phyloP scores from a whole-genome alignment of 2,888 invertebrate genomes.

The Baccha elongata region DNA sequence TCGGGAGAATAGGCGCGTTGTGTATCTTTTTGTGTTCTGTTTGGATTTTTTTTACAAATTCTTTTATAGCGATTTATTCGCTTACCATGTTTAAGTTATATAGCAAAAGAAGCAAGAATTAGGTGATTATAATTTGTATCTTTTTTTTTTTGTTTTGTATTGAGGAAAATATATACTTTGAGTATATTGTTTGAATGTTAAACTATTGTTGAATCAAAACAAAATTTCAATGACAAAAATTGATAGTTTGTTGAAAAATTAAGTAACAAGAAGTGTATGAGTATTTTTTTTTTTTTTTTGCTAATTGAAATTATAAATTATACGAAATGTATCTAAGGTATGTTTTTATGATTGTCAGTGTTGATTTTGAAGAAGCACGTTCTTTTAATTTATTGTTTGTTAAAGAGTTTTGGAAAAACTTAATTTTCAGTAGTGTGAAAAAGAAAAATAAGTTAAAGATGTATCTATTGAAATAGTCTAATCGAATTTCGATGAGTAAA shows the following conservation, averaged over 20 bases:
- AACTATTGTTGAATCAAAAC: constrained; percentile 48
- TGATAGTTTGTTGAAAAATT: constrained; percentile 14
- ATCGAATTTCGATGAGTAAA: constrained; percentile 32
- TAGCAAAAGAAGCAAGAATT: constrained; percentile 31
- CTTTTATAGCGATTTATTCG: constrained; percentile 51
- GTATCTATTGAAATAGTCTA: constrained; percentile 29
- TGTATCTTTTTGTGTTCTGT: constrained; percentile 41
- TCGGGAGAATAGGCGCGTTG: constrained; percentile 51
- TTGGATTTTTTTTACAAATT: constrained; percentile 51
- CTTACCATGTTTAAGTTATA: constrained; percentile 17
- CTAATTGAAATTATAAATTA: background rate
- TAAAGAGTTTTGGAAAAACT: constrained; percentile 21
- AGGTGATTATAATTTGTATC: constrained; percentile 12
- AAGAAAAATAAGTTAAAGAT: constrained; percentile 15
- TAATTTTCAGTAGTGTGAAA: constrained; percentile 8
- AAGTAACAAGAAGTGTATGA: constrained; percentile 47
- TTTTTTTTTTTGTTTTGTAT: background rate
- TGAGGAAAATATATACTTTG: constrained; percentile 27
- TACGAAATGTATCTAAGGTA: background rate
- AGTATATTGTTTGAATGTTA: constrained; percentile 43
- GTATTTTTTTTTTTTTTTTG: no score
- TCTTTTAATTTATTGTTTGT: background rate
- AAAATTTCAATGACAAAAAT: constrained; percentile 42
- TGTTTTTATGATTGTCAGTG: background rate
- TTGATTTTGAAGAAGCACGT: background rate